Evolutionary conservation across 2,888 invertebrate species (phyloP).

Genomic region (Alcis repandata): DNA sequence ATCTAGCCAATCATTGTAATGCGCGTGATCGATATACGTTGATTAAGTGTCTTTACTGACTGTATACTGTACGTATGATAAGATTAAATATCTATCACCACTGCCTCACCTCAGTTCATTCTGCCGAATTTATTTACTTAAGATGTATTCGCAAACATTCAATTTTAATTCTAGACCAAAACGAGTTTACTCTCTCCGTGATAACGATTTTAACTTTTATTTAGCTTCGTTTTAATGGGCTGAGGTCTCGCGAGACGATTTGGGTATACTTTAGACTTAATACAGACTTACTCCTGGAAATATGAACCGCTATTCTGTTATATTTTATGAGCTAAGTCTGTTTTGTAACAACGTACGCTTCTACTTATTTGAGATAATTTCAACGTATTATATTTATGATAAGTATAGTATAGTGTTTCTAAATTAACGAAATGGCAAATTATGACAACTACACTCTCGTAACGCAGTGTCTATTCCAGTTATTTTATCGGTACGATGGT

Average conservation of each 20-base stretch:
- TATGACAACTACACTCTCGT: conserved; percentile 79
- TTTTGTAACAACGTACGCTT: conserved; percentile 82
- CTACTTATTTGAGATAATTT: conserved; percentile 82
- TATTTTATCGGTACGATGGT: conserved; percentile 60
- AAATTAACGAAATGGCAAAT: conserved; percentile 79
- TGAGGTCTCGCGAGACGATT: conserved; percentile 67
- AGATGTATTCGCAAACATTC: conserved; percentile 47
- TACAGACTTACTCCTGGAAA: conserved; percentile 61
- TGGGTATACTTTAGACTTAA: conserved; percentile 66
- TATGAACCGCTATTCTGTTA: conserved; percentile 53
- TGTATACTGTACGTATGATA: conserved; percentile 34
- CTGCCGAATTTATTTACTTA: conserved; percentile 56
- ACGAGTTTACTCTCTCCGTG: conserved; percentile 46
- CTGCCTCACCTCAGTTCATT: conserved; percentile 71
- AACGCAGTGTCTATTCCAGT: conserved; percentile 57
- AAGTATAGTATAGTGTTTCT: conserved; percentile 81
- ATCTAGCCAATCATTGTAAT: background rate
- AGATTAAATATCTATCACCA: conserved; percentile 51
- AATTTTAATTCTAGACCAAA: conserved; percentile 43
- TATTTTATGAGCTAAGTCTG: conserved; percentile 61
- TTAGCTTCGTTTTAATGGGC: conserved; percentile 62
- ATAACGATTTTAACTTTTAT: conserved; percentile 45
- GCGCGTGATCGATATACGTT: background rate
- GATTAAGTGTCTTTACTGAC: conserved; percentile 18
- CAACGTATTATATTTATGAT: conserved; percentile 85